Base-by-base conservation (phyloP, 2,113 vertebrate genomes). In the Oreochromis niloticus region DNA sequence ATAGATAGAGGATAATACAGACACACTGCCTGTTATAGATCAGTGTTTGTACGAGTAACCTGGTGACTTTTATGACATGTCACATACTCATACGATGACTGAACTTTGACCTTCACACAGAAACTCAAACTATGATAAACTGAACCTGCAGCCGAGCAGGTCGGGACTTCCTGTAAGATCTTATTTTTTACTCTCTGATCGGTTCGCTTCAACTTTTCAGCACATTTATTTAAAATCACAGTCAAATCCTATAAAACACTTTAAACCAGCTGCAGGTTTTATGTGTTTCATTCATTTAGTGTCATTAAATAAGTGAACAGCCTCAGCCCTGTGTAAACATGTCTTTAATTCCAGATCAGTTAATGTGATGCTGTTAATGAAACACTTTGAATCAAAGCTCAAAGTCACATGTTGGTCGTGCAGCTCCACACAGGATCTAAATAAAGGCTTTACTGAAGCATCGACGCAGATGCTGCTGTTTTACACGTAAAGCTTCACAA, bases 381-480 rank as follows among this genome's bases (percentile, higher is more conserved):
- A 59, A 59, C 24, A 59, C 56, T 30, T 16, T 30, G 56, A 59
- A 30, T 59, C 56, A 9, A 57, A 30, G 1, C 13, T 57, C 1
- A 57, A 59, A 59, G 56, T 59, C 56, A 59, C 56, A 16, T 59
- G 56, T 59, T 59, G 13, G 1, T 1, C 3, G 0, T 59, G 56
- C 56, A 59, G 13, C 27, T 59, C 56, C 1, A 59, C 56, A 59
- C 27, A 32, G 14, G 3, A 59, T 30, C 56, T 59, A 32, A 59
- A 17, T 32, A 32, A 59, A 2, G 16, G 27, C 14, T 59, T 59
- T 16, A 1, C 1, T 59, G 13, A 32, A 59, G 27, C 0, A 0
- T 0, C 2, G 7, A 0, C 6, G 27, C 7, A 34, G 7, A 34
- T 6, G 3, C 34, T 34, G 7, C 7, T 32, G 27, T 0, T 32